Conservation (phyloP, 1,140 invertebrate species). For the Pectinophora gossypiella region DNA sequence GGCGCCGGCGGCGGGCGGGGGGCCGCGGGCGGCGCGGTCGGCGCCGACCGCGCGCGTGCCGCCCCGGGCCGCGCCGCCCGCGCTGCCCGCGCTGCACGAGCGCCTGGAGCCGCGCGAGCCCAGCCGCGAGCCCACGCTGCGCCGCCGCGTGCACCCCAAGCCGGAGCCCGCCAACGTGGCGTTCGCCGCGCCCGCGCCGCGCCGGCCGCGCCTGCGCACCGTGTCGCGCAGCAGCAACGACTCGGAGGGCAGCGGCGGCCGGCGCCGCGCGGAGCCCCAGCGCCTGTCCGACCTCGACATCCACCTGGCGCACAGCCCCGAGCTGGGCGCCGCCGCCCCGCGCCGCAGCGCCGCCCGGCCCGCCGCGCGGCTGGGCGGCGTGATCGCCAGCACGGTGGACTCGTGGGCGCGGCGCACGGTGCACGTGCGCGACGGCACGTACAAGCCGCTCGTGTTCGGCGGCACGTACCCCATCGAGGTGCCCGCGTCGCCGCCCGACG, state of each 20-base stretch:
- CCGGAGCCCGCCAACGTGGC: background rate
- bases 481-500: slow-evolving; percentile 69
- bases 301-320: slow-evolving; percentile 38
- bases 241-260: background rate
- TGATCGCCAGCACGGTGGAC: slow-evolving; percentile 79
- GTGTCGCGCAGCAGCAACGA: slow-evolving; percentile 1
- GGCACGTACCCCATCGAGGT: slow-evolving; percentile 88
- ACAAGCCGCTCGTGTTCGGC: slow-evolving; percentile 84
- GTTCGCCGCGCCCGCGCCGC: slow-evolving; percentile 9
- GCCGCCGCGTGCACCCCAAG: background rate
- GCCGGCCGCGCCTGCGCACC: slow-evolving; percentile 8
- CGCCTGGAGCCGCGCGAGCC: background rate
- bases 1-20: background rate
- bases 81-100: slow-evolving; percentile 1
- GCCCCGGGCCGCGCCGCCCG: slow-evolving; percentile 9
- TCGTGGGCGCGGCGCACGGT: slow-evolving; percentile 69
- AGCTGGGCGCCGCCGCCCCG: background rate
- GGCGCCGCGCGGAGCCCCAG: slow-evolving; percentile 7
- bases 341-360: slow-evolving; percentile 19
- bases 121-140: background rate
- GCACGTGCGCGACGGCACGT: slow-evolving; percentile 40
- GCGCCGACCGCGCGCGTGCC: background rate
- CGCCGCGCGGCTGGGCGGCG: slow-evolving; percentile 56
- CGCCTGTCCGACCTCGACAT: slow-evolving; percentile 63
- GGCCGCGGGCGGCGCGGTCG: background rate